These are phyloP conservation scores for Neoseiulus cucumeris DNA, from an alignment of 1,140 invertebrate species.

Conservation along the genomic window DNA sequence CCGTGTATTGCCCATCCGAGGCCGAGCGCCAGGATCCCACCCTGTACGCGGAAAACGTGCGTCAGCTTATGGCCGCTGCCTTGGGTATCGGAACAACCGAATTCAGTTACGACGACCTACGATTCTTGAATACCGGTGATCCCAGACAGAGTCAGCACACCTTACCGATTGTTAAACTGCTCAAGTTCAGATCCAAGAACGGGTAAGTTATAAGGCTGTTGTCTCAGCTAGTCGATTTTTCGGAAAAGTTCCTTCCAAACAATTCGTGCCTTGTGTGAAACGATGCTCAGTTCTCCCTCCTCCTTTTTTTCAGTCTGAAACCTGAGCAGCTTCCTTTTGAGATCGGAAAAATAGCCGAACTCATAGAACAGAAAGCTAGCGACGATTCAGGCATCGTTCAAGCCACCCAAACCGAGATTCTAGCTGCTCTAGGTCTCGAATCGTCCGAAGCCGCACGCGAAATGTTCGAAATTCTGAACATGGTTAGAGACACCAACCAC, in stretches of 20 bases:
- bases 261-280: too few species aligned
- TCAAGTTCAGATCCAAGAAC: conserved; percentile 10
- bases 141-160: not conserved
- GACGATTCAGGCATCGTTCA: not conserved
- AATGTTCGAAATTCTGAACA: not conserved
- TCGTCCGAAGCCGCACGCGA: not conserved
- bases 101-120: conserved; percentile 9
- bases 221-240: not conserved
- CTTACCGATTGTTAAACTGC: conserved; percentile 1
- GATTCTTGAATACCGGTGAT: not conserved
- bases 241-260: too few species aligned
- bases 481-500: not conserved
- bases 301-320: conserved; percentile 5
- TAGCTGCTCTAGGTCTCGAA: not conserved
- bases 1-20: conserved; percentile 67
- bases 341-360: not conserved
- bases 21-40: conserved; percentile 68
- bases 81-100: not conserved
- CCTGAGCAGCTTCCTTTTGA: not conserved
- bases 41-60: conserved; percentile 72
- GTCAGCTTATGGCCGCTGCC: conserved; percentile 53
- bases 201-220: not conserved
- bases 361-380: not conserved
- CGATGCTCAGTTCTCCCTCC: too few species aligned
- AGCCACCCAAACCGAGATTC: not conserved